Base-by-base conservation (phyloP, 2,797 vertebrate species). In the Sandelia bainsii region DNA sequence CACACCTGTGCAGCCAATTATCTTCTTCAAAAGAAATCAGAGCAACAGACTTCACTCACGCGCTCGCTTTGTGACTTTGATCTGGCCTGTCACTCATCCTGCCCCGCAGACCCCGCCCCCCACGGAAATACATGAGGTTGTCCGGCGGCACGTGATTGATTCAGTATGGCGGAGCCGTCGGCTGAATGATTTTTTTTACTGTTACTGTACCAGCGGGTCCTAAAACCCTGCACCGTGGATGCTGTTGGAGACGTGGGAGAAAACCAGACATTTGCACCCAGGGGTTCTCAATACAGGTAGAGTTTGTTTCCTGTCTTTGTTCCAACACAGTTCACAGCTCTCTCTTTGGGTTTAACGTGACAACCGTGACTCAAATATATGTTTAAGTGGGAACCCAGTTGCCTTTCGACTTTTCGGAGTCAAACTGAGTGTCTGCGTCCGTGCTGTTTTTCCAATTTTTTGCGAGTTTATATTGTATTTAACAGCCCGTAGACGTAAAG, bases 161-260 rank as follows among this genome's bases (percentile, higher is more conserved):
- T 87, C 93, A 93, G 91, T 88, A 93, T 93, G 93, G 93, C 93
- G 93, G 93, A 93, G 85, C 81, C 73, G 83, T 50, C 78, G 82
- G 68, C 77, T 79, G 58, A 80, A 60, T 90, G 88, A 75, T 70
- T 77, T 64, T 29, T 40, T 40, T 12, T 14, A 40, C 11, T 40
- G 39, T 16, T n/a, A 73, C 84, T 40, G 69, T 12, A 50, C 80
- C 72, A 88, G 85, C 89, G 87, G 91, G 84, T 87, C 87, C 87
- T 80, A 80, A 82, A 79, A 74, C 73, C 73, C 81, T 46, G 49
- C 60, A 0, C 2, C 6, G 61, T 46, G 77, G 88, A 91, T 77
- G 85, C 80, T 62, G 9, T 23, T 19, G 59, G 58, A 75, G 44
- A 27, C 48, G 2, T 1, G 5, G 40, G 37, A 48, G 57, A 40